These are phyloP conservation scores for Caenorhabditis inopinata DNA, from an alignment of 1,140 invertebrate genomes.

Conservation along the genomic window DNA sequence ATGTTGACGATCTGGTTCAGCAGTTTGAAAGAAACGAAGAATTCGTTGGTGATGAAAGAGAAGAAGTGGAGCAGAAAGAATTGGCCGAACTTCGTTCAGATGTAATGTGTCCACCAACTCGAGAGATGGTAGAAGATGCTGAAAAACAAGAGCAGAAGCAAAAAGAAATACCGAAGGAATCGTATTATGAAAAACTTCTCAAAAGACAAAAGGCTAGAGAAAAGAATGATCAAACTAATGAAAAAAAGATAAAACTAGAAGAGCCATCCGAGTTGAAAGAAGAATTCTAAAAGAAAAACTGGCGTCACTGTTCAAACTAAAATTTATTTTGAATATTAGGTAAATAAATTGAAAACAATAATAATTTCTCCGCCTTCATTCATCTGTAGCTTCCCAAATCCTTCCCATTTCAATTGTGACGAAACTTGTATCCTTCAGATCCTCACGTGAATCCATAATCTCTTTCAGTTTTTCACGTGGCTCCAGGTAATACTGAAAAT, in stretches of 20 bases:
- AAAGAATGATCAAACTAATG: neutral
- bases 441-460: neutral
- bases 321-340: too few species aligned
- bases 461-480: conserved; percentile 16
- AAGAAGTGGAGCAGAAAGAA: conserved; percentile 9
- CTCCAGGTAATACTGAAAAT: conserved; percentile 34
- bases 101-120: conserved; percentile 18
- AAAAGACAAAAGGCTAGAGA: conserved; percentile 24
- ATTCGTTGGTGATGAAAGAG: neutral
- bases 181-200: conserved; percentile 23
- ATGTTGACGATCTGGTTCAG: neutral
- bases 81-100: neutral
- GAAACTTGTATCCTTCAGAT: neutral
- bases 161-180: conserved; percentile 25
- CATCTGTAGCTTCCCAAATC: conserved; percentile 12
- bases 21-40: neutral
- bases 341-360: too few species aligned
- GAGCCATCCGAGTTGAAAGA: neutral
- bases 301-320: too few species aligned
- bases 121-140: conserved; percentile 35
- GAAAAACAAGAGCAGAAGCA: conserved; percentile 9
- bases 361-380: neutral
- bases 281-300: too few species aligned
- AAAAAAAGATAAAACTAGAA: conserved; percentile 2
- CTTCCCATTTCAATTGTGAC: conserved; percentile 11